These are phyloP conservation scores for Hydropsyche betteni DNA, from an alignment of 2,888 invertebrate genomes.

Conservation along the genomic window DNA sequence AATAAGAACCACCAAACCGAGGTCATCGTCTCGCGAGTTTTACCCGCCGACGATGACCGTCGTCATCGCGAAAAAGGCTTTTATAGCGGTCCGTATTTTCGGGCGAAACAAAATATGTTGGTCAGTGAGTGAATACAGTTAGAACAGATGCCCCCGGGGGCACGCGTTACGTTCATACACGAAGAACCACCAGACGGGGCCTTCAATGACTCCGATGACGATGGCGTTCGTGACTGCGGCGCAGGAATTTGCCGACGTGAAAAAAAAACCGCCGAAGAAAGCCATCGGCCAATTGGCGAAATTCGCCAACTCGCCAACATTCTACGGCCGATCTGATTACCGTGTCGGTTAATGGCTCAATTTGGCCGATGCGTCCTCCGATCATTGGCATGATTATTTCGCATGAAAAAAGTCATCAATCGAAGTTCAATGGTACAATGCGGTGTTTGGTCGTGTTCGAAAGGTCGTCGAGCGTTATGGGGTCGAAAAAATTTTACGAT, in stretches of 20 bases:
- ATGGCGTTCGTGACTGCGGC: slow-evolving; percentile 28
- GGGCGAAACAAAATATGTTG: slow-evolving; percentile 38
- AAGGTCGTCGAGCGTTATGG: no score
- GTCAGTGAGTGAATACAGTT: slow-evolving; percentile 42
- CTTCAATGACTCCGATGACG: neutral
- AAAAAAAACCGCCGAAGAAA: slow-evolving; percentile 20
- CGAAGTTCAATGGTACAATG: no score
- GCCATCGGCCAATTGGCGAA: neutral
- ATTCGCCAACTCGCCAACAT: no score
- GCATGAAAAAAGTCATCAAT: no score
- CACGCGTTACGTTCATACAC: slow-evolving; percentile 10
- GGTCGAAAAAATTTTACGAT: no score
- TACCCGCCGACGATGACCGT: neutral
- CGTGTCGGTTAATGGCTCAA: no score
- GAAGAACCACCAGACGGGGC: neutral
- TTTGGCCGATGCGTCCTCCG: no score
- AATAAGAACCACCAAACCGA: no score
- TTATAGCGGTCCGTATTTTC: neutral
- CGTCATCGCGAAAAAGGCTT: neutral
- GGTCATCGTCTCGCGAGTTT: no score
- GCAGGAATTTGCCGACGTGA: slow-evolving; percentile 6
- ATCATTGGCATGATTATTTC: no score
- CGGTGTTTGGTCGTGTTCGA: no score
- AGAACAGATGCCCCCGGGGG: slow-evolving; percentile 32
- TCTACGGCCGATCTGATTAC: no score